A percentile compares a stretch with the other conserved stretches of the same genome.
phyloP scores from a whole-genome alignment of 2,888 invertebrate genomes.

The Scaptomyza tumidula region DNA sequence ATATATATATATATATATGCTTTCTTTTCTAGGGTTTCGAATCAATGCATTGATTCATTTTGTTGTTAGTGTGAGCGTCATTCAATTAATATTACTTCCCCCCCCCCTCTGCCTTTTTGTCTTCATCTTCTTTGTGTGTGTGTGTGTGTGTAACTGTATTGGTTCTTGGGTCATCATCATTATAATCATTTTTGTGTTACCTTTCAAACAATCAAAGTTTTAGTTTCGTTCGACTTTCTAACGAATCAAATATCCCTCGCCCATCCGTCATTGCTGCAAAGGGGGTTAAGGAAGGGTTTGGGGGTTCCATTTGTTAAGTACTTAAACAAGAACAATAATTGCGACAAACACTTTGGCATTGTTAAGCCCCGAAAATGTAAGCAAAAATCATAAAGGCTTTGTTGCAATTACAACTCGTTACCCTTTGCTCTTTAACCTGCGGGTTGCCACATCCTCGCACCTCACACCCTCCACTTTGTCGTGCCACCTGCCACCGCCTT shows the following conservation, averaged over 20 bases:
- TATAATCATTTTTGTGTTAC: too few species aligned
- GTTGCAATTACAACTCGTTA: slow-evolving; percentile 55
- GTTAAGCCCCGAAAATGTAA: slow-evolving; percentile 55
- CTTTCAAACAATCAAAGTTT: too few species aligned
- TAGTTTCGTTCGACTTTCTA: too few species aligned
- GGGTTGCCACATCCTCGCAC: too few species aligned
- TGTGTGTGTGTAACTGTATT: too few species aligned
- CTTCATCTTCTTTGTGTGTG: too few species aligned
- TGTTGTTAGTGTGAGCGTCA: slow-evolving; percentile 13
- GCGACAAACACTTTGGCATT: slow-evolving; percentile 36
- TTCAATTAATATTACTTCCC: slow-evolving; percentile 39
- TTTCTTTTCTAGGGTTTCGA: slow-evolving; percentile 17
- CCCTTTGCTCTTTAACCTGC: slow-evolving; percentile 5
- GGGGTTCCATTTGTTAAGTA: slow-evolving; percentile 28
- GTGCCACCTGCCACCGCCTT: not conserved
- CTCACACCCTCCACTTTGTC: too few species aligned
- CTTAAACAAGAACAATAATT: slow-evolving; percentile 32
- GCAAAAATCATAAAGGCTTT: slow-evolving; percentile 65
- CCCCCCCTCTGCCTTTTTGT: too few species aligned
- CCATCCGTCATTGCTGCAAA: too few species aligned
- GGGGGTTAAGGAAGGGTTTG: too few species aligned
- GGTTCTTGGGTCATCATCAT: too few species aligned
- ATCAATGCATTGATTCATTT: slow-evolving; percentile 57
- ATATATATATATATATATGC: slow-evolving; percentile 16
- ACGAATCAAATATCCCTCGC: too few species aligned